Evolutionary conservation across 2,888 invertebrate species (phyloP).

Genomic region (Ormyrus nitidulus): DNA sequence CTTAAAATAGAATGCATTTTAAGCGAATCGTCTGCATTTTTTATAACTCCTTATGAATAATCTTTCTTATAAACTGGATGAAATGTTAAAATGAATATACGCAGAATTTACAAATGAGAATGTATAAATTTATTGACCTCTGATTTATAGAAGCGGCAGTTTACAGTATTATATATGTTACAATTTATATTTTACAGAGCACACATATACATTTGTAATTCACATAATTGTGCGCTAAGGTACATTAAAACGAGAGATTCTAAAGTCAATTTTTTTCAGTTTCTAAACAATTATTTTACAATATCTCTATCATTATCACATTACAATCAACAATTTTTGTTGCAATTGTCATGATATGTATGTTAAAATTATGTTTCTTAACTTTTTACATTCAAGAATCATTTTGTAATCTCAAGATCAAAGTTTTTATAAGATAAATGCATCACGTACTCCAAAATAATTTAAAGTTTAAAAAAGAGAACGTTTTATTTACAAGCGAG

Average conservation of each 20-base stretch:
- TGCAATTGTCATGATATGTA: slow-evolving; percentile 52
- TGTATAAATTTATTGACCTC: slow-evolving; percentile 63
- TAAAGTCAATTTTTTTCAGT: slow-evolving; percentile 18
- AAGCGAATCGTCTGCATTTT: slow-evolving; percentile 34
- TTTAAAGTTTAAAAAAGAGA: slow-evolving; percentile 21
- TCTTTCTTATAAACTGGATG: neutral
- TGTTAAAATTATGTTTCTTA: slow-evolving; percentile 42
- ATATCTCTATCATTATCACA: slow-evolving; percentile 45
- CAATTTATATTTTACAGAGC: slow-evolving; percentile 50
- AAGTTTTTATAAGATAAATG: slow-evolving; percentile 26
- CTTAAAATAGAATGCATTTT: slow-evolving; percentile 50
- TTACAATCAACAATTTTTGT: slow-evolving; percentile 48
- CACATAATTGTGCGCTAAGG: slow-evolving; percentile 28
- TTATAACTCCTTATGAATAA: slow-evolving; percentile 23
- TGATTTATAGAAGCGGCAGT: slow-evolving; percentile 56
- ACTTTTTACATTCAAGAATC: slow-evolving; percentile 25
- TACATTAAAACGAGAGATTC: slow-evolving; percentile 37
- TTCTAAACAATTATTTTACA: slow-evolving; percentile 35
- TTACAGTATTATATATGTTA: slow-evolving; percentile 55
- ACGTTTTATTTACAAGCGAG: slow-evolving; percentile 45
- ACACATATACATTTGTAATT: slow-evolving; percentile 30
- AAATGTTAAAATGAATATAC: slow-evolving; percentile 25
- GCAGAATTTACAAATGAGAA: slow-evolving; percentile 48
- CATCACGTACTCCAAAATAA: slow-evolving; percentile 32
- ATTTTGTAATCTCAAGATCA: slow-evolving; percentile 37